phyloP scores from a whole-genome alignment of 2,113 vertebrate genomes.

The Callithrix jacchus region DNA sequence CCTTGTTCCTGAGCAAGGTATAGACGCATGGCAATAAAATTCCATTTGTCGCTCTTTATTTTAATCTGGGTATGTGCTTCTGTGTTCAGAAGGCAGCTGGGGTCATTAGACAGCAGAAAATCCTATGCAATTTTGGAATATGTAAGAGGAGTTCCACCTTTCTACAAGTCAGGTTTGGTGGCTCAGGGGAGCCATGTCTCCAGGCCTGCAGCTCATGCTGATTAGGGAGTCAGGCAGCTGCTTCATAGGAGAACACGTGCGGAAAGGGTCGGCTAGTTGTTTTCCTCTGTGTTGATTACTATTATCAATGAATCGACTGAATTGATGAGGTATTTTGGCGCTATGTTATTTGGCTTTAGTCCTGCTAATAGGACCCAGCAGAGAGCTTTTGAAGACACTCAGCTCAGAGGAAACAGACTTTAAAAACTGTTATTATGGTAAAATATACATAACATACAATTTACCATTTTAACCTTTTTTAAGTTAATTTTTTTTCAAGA shows the following conservation, averaged over 20 bases:
- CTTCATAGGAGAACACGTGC: not conserved
- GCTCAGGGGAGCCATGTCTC: accelerated
- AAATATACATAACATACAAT: not conserved
- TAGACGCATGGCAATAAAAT: not conserved
- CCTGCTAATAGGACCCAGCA: not conserved
- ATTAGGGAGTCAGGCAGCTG: not conserved
- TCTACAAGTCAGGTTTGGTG: not conserved
- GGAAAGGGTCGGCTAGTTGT: not conserved
- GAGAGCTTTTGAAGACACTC: not conserved
- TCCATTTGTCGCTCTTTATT: not conserved
- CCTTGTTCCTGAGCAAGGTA: not conserved
- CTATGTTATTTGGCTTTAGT: not conserved
- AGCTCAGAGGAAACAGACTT: not conserved
- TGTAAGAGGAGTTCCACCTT: not conserved
- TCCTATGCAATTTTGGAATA: not conserved
- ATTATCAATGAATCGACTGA: not conserved
- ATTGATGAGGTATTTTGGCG: not conserved
- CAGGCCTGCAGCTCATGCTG: accelerated
- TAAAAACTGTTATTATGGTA: not conserved
- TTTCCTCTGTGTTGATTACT: not conserved
- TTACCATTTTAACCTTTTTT: not conserved
- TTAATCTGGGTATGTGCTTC: not conserved
- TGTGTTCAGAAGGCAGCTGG: not conserved
- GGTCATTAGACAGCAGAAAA: not conserved
- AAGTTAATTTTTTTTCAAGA: no score